A percentile compares a stretch with the other conserved stretches of the same genome.
phyloP scores from a whole-genome alignment of 2,113 vertebrate species.

The Thymallus thymallus region DNA sequence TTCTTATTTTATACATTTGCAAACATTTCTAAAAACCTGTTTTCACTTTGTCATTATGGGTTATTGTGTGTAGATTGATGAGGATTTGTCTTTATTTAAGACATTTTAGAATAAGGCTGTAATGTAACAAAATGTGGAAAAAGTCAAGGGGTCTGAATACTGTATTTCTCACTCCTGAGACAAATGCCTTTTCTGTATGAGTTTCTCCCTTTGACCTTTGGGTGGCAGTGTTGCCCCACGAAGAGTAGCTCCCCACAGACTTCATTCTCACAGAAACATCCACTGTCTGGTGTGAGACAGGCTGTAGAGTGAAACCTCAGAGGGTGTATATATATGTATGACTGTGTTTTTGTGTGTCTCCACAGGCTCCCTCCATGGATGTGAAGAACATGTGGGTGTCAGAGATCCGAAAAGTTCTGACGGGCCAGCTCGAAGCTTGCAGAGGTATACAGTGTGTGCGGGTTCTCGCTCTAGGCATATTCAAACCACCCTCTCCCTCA shows the following conservation, averaged over 20 bases:
- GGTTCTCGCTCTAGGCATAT: background rate
- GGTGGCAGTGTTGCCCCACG: constrained; percentile 60
- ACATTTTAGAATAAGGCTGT: no score
- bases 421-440: constrained; percentile 85
- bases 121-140: no score
- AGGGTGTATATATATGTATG: constrained; percentile 20
- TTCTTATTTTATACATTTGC: no score
- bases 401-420: constrained; percentile 91
- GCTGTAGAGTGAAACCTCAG: background rate
- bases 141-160: no score
- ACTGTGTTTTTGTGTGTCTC: constrained; percentile 35
- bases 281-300: background rate
- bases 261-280: background rate
- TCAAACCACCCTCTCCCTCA: background rate
- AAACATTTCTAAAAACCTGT: no score
- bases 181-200: background rate
- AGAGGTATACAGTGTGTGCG: constrained; percentile 75
- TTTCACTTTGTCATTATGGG: no score
- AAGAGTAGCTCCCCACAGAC: background rate
- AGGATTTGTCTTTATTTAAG: no score
- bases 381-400: constrained; percentile 93
- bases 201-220: constrained; percentile 29
- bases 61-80: no score
- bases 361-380: constrained; percentile 89
- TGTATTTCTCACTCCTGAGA: background rate